Conservation (phyloP, 2,113 vertebrate species). For the Arizona elegans region DNA sequence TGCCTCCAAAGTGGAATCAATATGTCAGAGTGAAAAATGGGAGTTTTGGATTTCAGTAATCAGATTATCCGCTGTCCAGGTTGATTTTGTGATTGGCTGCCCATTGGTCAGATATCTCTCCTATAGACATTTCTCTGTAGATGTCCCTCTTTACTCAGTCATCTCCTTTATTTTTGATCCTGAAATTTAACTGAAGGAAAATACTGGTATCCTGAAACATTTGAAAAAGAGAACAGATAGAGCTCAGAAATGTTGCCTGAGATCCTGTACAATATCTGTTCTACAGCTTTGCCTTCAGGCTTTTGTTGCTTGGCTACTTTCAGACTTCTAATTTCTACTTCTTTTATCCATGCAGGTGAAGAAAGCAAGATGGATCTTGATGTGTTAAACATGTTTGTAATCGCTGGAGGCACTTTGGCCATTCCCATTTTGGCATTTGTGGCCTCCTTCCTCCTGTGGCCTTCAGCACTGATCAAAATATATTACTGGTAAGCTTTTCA, state of each 20-base stretch:
- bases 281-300: neutral
- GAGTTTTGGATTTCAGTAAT: neutral
- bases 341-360: constrained; percentile 42
- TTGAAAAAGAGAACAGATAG: neutral
- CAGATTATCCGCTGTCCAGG: neutral
- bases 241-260: neutral
- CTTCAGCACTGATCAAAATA: constrained; percentile 79
- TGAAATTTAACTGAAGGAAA: neutral
- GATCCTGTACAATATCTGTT: neutral
- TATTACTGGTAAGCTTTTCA: constrained; percentile 86
- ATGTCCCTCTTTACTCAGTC: neutral
- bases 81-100: neutral
- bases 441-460: constrained; percentile 83
- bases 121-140: neutral
- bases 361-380: constrained; percentile 81
- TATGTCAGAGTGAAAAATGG: neutral
- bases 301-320: neutral
- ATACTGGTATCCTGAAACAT: neutral
- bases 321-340: constrained; percentile 24
- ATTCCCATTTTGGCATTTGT: constrained; percentile 84
- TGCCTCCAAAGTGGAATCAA: neutral
- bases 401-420: constrained; percentile 79
- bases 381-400: constrained; percentile 83
- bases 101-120: neutral
- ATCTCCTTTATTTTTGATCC: neutral